Base-by-base conservation (phyloP, 1,140 invertebrate species). In the Trichonephila clavipes region DNA sequence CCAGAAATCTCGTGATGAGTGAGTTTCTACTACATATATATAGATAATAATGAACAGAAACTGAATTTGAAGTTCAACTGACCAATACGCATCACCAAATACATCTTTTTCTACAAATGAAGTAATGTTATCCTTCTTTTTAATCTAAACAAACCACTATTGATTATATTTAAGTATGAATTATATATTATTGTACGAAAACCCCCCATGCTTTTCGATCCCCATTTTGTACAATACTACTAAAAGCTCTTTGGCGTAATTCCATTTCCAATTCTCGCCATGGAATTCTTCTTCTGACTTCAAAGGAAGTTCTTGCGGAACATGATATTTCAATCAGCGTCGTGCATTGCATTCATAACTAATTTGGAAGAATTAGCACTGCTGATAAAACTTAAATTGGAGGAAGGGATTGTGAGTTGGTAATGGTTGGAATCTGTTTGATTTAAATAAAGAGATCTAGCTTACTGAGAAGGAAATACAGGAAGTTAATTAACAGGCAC, bases 281-380 rank as follows among this genome's bases (percentile, higher is more conserved):
- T 77, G 62, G n/a, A 69, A 24, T 69, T 77, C 72, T 69, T 77
- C 72, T 40, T 77, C 18, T 16, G 34, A 77, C 28, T 77, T 77
- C 72, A 77, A 77, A 77, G 72, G 66, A 69, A 12, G 72, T 77
- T 18, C 0, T 77, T 16, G 16, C 18, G 34, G 28, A 77, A 77
- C 72, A 77, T 77, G 72, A 34, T 34, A 77, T 77, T 77, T 77
- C 34, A 77, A 77, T 34, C 28, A 34, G 72, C 28, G 51, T 7
- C 51, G 51, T 51, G 10, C 5, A 7, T 51, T 51, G 51, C 51
- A 51, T 51, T 51, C 51, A 51, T 34, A 34, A 34, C 72, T 77
- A 77, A 77, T 77, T 77, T 28, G 34, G 34, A 24, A 28, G 72
- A 34, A 77, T 51, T 51, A 51, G 51, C 51, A 12, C 51, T 12